Evolutionary conservation across 1,140 invertebrate species (phyloP).

Genomic region (Drosophila neocordata): DNA sequence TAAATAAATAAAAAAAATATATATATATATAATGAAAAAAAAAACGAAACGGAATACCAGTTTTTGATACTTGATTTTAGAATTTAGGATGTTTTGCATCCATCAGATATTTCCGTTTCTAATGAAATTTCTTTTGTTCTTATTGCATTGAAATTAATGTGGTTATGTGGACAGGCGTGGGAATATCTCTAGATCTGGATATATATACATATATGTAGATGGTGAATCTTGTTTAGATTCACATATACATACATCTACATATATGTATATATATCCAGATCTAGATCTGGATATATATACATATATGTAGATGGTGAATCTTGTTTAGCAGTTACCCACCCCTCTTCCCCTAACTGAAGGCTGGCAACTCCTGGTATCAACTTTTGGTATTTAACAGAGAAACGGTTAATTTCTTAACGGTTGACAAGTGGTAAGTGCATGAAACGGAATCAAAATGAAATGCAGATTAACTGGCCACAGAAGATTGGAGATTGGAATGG

Average conservation of each 20-base stretch:
- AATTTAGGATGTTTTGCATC: neutral
- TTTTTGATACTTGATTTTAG: conserved; percentile 6
- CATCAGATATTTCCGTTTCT: conserved; percentile 49
- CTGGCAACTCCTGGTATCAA: conserved; percentile 51
- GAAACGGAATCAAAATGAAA: conserved; percentile 43
- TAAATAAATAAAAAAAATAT: no score
- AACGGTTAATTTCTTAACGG: conserved; percentile 32
- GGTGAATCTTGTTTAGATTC: conserved; percentile 15
- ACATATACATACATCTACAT: no score
- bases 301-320: neutral
- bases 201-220: conserved; percentile 5
- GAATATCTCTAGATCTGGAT: conserved; percentile 41
- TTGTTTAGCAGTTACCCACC: no score
- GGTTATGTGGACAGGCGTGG: conserved; percentile 56
- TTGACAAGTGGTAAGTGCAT: neutral
- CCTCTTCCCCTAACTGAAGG: no score
- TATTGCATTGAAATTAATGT: conserved; percentile 37
- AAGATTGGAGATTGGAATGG: conserved; percentile 23
- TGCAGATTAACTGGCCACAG: conserved; percentile 41
- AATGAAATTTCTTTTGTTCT: conserved; percentile 42
- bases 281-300: conserved; percentile 24
- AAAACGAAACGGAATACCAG: conserved; percentile 21
- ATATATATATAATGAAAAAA: no score
- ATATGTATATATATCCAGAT: no score
- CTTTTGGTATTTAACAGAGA: conserved; percentile 56